Evolutionary conservation across 2,888 invertebrate species (phyloP), one percentile per base, ranked within the genome.

Genomic region (Meliscaeva auricollis): DNA sequence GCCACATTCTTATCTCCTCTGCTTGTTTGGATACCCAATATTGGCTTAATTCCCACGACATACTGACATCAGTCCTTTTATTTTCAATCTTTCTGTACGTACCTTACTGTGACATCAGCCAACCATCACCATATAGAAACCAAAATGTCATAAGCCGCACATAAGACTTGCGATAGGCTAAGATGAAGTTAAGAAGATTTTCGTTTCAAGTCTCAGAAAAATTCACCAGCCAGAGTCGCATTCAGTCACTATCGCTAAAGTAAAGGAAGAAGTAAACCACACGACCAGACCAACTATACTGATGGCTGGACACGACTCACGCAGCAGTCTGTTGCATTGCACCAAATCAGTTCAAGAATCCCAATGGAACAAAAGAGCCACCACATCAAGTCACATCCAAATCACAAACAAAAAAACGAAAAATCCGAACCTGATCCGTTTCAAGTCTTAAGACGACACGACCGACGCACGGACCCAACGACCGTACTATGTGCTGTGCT

Each of bases 31-130:
- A 76, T 85, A 85, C 84, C 76, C 81, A 85, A 81, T 85, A 85
- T 85, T 85, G 81, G 76, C 77, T 85, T 85, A 85, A 85, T 85
- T 85, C 85, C 81, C 85, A 85, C 85, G 85, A 73, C 66, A 75
- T 76, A 85, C 54, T 85, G 85, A 85, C 81, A 81, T 66, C 54
- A 81, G 68, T 81, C 76, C 72, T 76, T 79, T 75, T 38, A 38
- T 75, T 44, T 52, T 22, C 48, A 50, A 30, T 72, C 35, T 20
- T n/a, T 38, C 64, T 44, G 52, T n/a, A n/a, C 46, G 84, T 76
- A 80, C 84, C 48, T 60, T 80, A 77, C 70, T 62, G 64, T 46
- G 80, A 74, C 64, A 64, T 58, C 52, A 44, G n/a, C 13, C 22
- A 17, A 32, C 41, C 74, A 68, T 74, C 74, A 64, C 58, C 81